Percentiles rank a stretch among this genome's conserved stretches.
Evolutionary conservation across 1,140 invertebrate genomes (phyloP).

Genomic region (Lamellibrachia luymesi): DNA sequence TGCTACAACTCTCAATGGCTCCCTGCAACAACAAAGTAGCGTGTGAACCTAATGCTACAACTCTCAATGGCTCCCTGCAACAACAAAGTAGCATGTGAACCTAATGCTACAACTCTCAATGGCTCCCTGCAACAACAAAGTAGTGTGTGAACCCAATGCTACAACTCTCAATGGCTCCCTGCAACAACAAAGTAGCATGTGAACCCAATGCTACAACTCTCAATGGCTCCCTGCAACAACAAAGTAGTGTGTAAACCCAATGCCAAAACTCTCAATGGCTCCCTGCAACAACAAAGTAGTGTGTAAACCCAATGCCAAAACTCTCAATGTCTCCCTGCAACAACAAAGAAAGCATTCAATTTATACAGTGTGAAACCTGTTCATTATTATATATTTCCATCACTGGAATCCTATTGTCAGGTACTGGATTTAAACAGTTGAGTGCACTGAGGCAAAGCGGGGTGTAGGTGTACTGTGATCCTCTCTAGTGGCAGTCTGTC

Average conservation of each 20-base stretch:
- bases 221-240: background rate
- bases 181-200: background rate
- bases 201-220: background rate
- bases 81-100: slow-evolving; percentile 57
- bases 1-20: slow-evolving; percentile 66
- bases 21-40: slow-evolving; percentile 62
- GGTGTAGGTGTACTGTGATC: too few relatives aligned
- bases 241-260: too few relatives aligned
- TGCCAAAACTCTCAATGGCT: background rate
- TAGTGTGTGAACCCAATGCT: background rate
- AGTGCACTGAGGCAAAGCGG: too few relatives aligned
- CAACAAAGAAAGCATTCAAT: background rate
- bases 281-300: background rate
- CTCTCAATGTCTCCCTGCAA: background rate
- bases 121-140: slow-evolving; percentile 63
- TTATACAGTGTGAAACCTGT: too few relatives aligned
- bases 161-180: background rate
- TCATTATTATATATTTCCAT: too few relatives aligned
- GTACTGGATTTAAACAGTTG: too few relatives aligned
- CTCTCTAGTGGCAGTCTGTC: too few relatives aligned
- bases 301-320: too few relatives aligned
- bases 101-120: slow-evolving; percentile 64
- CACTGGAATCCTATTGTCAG: too few relatives aligned
- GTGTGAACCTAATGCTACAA: slow-evolving; percentile 56
- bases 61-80: slow-evolving; percentile 72